Evolutionary conservation across 2,797 vertebrate species (phyloP).

Genomic region (Sandelia bainsii): DNA sequence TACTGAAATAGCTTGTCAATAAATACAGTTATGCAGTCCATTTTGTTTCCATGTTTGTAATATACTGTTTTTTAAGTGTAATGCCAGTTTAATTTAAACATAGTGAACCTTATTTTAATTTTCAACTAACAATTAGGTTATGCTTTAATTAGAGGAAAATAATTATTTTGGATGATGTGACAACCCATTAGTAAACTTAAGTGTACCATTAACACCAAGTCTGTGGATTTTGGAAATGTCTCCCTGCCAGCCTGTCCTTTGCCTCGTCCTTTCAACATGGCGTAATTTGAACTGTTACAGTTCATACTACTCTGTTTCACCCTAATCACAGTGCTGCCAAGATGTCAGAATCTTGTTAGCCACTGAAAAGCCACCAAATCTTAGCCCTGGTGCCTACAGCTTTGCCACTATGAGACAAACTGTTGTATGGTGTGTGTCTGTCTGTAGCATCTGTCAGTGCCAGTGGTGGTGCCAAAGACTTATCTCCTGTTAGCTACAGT

Average conservation of each 20-base stretch:
- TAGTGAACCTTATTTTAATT: conserved; percentile 19
- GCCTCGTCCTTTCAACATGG: conserved; percentile 50
- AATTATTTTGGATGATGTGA: conserved; percentile 57
- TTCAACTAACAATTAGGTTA: conserved; percentile 36
- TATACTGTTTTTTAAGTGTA: conserved; percentile 33
- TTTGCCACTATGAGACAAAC: conserved; percentile 68
- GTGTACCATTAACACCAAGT: conserved; percentile 63
- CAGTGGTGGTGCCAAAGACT: conserved; percentile 69
- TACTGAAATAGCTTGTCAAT: conserved; percentile 36
- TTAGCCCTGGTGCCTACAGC: conserved; percentile 61
- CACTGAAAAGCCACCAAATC: conserved; percentile 70
- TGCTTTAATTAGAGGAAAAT: no score
- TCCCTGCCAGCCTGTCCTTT: conserved; percentile 43
- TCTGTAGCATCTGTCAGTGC: conserved; percentile 66
- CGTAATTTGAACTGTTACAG: conserved; percentile 70
- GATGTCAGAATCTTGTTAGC: conserved; percentile 76
- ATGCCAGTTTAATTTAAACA: conserved; percentile 43
- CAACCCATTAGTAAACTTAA: conserved; percentile 51
- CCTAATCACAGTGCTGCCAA: conserved; percentile 75
- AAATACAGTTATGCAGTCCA: conserved; percentile 23
- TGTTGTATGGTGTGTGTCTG: conserved; percentile 68
- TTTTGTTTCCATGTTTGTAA: conserved; percentile 21
- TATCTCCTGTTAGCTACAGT: conserved; percentile 68
- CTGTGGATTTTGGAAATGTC: conserved; percentile 47
- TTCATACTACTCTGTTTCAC: conserved; percentile 70